A percentile compares a stretch with the other conserved stretches of the same genome.
These are phyloP conservation scores for Argya squamiceps DNA, from an alignment of 2,797 vertebrate genomes.

Conservation along the genomic window DNA sequence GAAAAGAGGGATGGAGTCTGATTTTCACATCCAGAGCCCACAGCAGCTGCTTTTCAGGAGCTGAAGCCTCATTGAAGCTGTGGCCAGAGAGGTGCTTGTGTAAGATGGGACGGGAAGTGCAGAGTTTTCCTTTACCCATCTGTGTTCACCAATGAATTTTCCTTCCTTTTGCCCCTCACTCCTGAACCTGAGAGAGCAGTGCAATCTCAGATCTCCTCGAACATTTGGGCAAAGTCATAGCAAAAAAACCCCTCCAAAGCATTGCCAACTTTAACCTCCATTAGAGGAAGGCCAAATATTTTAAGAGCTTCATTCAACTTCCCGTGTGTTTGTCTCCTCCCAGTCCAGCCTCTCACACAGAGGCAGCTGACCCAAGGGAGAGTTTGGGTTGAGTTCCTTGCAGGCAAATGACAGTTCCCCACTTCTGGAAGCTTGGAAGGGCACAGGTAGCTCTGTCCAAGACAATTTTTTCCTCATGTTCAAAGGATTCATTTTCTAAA, in stretches of 20 bases:
- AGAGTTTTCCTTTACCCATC: neutral
- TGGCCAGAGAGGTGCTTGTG: neutral
- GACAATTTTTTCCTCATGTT: conserved; percentile 42
- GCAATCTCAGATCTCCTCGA: neutral
- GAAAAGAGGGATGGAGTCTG: neutral
- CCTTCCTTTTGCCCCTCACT: neutral
- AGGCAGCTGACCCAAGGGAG: neutral
- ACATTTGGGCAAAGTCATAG: neutral
- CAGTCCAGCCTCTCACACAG: neutral
- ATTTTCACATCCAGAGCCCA: neutral
- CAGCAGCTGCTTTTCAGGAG: neutral
- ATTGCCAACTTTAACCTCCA: neutral
- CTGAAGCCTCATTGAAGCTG: neutral
- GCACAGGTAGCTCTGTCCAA: conserved; percentile 7
- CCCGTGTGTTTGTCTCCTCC: neutral
- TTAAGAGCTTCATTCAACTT: neutral
- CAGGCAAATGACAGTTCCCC: neutral
- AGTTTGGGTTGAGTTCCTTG: conserved; percentile 1
- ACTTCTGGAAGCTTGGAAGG: neutral
- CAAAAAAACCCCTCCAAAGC: neutral
- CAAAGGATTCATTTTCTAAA: conserved; percentile 53
- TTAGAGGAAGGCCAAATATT: neutral
- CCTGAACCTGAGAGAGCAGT: neutral
- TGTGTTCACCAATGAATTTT: neutral
- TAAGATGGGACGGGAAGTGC: rapidly evolving